Conservation (phyloP, 2,797 vertebrate species). For the Amphiprion clarkii region DNA sequence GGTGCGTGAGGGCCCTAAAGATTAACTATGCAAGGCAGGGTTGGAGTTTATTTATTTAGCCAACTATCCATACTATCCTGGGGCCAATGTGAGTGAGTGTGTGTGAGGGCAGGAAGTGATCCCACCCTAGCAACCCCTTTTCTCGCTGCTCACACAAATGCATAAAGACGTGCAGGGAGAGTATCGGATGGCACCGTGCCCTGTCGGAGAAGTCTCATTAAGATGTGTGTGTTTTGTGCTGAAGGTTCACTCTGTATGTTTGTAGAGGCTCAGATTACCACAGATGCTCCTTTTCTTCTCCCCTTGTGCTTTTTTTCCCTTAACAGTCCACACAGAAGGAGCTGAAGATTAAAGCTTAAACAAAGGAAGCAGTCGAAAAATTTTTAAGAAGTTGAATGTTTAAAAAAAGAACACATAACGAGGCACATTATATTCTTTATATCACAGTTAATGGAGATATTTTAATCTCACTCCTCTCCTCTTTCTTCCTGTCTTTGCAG, state of each 20-base stretch:
- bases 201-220: slow-evolving; percentile 53
- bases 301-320: slow-evolving; percentile 3
- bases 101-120: slow-evolving; percentile 42
- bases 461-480: slow-evolving; percentile 1
- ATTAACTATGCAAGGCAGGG: slow-evolving; percentile 49
- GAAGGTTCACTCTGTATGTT: slow-evolving; percentile 52
- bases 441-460: not conserved
- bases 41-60: slow-evolving; percentile 36
- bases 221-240: slow-evolving; percentile 54
- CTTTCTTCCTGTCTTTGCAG: slow-evolving; percentile 74
- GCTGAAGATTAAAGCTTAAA: not conserved
- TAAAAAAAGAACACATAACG: not conserved
- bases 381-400: not conserved
- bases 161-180: slow-evolving; percentile 21
- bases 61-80: slow-evolving; percentile 9
- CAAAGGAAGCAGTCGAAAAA: not conserved
- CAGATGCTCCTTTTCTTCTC: slow-evolving; percentile 14
- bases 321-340: not conserved
- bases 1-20: slow-evolving; percentile 34
- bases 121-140: slow-evolving; percentile 35
- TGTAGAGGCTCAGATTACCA: slow-evolving; percentile 55
- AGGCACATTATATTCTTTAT: not conserved
- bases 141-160: slow-evolving; percentile 31
- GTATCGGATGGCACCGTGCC: slow-evolving; percentile 61
- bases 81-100: not conserved